These are phyloP conservation scores for Nannoperca australis DNA, from an alignment of 2,797 vertebrate genomes.

Conservation along the genomic window DNA sequence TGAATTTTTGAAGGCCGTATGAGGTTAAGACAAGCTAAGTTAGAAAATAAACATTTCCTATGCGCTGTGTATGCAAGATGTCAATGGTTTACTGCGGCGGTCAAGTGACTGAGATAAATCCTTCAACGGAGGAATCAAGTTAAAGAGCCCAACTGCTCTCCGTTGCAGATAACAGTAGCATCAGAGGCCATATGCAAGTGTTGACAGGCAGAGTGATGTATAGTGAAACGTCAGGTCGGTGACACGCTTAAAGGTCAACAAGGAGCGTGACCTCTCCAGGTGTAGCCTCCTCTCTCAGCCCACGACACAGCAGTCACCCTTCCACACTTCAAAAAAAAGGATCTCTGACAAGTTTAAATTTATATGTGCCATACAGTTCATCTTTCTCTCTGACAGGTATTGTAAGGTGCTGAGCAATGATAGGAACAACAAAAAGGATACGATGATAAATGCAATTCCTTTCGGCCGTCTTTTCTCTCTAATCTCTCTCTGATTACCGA, in stretches of 20 bases:
- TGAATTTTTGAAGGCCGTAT: constrained; percentile 15
- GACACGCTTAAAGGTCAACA: constrained; percentile 74
- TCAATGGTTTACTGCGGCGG: constrained; percentile 22
- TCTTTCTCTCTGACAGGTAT: constrained; percentile 59
- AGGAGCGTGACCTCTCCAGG: constrained; percentile 76
- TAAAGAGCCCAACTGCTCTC: constrained; percentile 38
- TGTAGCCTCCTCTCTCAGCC: constrained; percentile 69
- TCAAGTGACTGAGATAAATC: constrained; percentile 49
- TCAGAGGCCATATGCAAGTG: constrained; percentile 52
- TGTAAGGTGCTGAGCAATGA: constrained; percentile 73
- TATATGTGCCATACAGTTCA: constrained; percentile 51
- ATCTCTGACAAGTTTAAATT: constrained; percentile 57
- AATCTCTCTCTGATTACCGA: constrained; percentile 72
- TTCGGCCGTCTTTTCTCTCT: constrained; percentile 54
- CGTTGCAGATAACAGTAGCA: constrained; percentile 55
- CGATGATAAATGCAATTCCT: constrained; percentile 63
- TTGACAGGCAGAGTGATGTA: constrained; percentile 77
- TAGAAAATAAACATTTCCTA: constrained; percentile 38
- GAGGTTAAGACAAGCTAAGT: constrained; percentile 3
- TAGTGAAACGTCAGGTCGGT: constrained; percentile 54
- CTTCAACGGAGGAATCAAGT: constrained; percentile 58
- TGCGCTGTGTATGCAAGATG: constrained; percentile 17
- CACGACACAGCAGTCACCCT: constrained; percentile 13
- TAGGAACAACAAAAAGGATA: constrained; percentile 62
- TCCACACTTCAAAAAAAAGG: constrained; percentile 6